Evolutionary conservation across 2,797 vertebrate species (phyloP).

Genomic region (Zonotrichia albicollis): DNA sequence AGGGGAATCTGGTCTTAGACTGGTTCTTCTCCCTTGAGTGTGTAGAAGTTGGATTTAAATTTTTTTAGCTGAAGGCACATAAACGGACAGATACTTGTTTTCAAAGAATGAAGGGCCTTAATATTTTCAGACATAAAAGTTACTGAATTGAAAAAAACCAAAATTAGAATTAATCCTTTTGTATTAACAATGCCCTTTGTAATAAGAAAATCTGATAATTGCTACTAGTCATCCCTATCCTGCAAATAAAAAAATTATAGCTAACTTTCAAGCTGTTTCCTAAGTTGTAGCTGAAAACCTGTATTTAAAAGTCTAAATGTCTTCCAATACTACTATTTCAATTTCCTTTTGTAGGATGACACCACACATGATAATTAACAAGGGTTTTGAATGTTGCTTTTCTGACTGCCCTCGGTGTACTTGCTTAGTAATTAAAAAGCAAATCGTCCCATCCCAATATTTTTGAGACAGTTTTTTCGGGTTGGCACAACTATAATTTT

Average conservation of each 20-base stretch:
- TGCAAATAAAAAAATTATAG: not conserved
- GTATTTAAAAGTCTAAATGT: not conserved
- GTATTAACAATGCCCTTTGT: not conserved
- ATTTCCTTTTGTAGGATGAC: not conserved
- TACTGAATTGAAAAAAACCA: not conserved
- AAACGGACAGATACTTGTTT: not conserved
- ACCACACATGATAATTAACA: not conserved
- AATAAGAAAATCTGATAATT: not conserved
- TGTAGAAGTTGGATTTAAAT: not conserved
- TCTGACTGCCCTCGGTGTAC: not conserved
- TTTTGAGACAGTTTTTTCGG: not conserved
- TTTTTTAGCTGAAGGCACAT: not conserved
- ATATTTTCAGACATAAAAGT: not conserved
- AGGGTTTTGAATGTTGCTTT: not conserved
- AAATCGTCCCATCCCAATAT: not conserved
- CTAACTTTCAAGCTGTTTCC: not conserved
- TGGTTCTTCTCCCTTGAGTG: not conserved
- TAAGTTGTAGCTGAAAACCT: not conserved
- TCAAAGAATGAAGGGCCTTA: not conserved
- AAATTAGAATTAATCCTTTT: not conserved
- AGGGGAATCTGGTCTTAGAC: not conserved
- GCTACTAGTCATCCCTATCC: not conserved
- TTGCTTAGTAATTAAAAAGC: not conserved
- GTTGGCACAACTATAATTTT: not conserved
- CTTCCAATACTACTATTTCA: not conserved